These are phyloP conservation scores for Zaprionus tsacasi DNA, from an alignment of 1,140 invertebrate genomes.

Conservation along the genomic window DNA sequence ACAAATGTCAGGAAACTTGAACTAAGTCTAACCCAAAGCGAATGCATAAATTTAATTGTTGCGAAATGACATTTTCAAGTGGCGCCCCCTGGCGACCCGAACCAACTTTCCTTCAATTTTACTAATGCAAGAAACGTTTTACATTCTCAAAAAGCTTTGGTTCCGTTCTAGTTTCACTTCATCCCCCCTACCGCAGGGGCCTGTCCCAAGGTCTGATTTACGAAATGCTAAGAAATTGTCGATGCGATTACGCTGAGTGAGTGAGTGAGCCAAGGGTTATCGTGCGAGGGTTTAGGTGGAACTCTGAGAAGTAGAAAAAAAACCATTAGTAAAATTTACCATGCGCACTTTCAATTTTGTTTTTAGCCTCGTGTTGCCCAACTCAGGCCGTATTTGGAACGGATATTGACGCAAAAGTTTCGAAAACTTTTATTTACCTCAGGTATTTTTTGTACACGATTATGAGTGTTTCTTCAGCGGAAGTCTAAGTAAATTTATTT, in stretches of 20 bases:
- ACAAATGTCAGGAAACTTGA: constrained; percentile 38
- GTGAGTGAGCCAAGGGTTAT: constrained; percentile 60
- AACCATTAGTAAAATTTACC: constrained; percentile 66
- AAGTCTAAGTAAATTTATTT: constrained; percentile 13
- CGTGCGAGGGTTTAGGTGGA: constrained; percentile 17
- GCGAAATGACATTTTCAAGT: constrained; percentile 43
- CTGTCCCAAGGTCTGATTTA: constrained; percentile 43
- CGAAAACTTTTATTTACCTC: constrained; percentile 42
- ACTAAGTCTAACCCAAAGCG: constrained; percentile 12
- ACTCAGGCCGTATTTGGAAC: constrained; percentile 51
- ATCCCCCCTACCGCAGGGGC: not conserved
- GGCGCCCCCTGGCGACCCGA: constrained; percentile 34
- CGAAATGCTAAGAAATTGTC: constrained; percentile 68
- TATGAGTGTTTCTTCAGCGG: constrained; percentile 18
- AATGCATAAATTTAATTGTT: constrained; percentile 48
- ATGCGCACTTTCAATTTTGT: constrained; percentile 65
- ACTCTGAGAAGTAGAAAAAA: too few relatives aligned
- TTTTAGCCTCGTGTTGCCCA: constrained; percentile 23
- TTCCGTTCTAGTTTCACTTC: constrained; percentile 70
- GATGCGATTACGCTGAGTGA: constrained; percentile 70
- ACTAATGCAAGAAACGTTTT: constrained; percentile 68
- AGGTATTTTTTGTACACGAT: constrained; percentile 10
- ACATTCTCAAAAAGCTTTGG: constrained; percentile 50
- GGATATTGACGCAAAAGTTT: constrained; percentile 64
- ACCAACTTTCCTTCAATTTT: constrained; percentile 65